Base-by-base conservation (phyloP, 2,888 invertebrate species). In the Lycia hirtaria region DNA sequence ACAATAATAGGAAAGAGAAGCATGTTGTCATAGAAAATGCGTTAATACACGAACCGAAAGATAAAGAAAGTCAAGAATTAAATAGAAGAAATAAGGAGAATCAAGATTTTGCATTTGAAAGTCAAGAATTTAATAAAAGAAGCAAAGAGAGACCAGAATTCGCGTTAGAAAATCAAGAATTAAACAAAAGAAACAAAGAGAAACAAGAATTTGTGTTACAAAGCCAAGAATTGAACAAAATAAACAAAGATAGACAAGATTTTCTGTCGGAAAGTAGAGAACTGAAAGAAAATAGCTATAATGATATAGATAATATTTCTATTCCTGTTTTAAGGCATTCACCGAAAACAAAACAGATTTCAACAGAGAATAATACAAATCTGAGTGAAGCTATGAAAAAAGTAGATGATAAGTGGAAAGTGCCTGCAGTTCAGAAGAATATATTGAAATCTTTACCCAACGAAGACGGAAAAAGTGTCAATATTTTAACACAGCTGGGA, bases 341-440 rank as follows among this genome's bases (percentile, higher is more conserved):
- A 0, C 85, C 87, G 0, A 71, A 72, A 57, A 67, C 35, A 1
- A 61, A 67, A 10, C 40, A 40, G 0, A 56, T 65, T 26, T 48
- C 60, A 0, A 60, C 51, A 1, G 72, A 74, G 0, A 75, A 67
- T 3, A 62, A 56, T 1, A 68, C 61, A 2, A 68, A 73, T 12
- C 65, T 84, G 56, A 89, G 89, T 52, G 85, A 87, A 1, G 87
- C 83, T 0, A 90, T 89, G 91, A 83, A 78, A 50, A 73, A 76
- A 5, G 83, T 92, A 0, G 89, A 92, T 4, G 83, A 88, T 56
- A 92, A 92, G 67, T 92, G 87, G 87, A 80, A 94, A 87, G 92
- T 95, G 55, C 95, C 95, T 0, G 94, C 89, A 0, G 94, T 95
- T n/a, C 94, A 95, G 75, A 94, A 93, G 78, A 93, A 93, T 76